A percentile compares a stretch with the other conserved stretches of the same genome.
These are phyloP conservation scores for Collichthys lucidus DNA, from an alignment of 2,113 vertebrate genomes.

Conservation along the genomic window DNA sequence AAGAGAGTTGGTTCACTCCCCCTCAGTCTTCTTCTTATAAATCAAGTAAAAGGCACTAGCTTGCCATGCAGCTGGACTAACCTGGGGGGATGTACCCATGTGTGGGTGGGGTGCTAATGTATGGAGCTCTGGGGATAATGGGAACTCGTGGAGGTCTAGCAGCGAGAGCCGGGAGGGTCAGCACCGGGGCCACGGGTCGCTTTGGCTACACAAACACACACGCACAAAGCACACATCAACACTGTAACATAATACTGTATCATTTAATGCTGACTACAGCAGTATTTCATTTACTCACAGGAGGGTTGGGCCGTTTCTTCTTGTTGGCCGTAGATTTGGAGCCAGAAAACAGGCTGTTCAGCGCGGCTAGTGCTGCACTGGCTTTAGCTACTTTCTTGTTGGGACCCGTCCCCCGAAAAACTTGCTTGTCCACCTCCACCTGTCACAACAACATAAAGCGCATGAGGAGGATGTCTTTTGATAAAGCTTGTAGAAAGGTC, in stretches of 20 bases:
- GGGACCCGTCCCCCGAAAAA: conserved; percentile 93
- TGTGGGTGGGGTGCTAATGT: conserved; percentile 88
- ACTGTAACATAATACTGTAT: no score
- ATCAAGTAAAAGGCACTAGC: background rate
- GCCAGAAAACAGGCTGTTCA: conserved; percentile 92
- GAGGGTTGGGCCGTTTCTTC: conserved; percentile 91
- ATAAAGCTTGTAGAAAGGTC: background rate
- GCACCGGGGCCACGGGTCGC: conserved; percentile 86
- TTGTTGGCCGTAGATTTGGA: conserved; percentile 89
- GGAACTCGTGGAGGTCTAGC: conserved; percentile 88
- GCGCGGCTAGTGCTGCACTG: conserved; percentile 90
- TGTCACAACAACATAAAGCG: conserved; percentile 59
- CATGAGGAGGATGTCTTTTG: background rate
- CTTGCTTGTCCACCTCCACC: conserved; percentile 96
- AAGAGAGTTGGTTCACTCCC: background rate
- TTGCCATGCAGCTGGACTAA: conserved; percentile 49
- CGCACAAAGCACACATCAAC: background rate
- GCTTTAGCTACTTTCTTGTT: conserved; percentile 98
- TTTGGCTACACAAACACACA: conserved; percentile 82
- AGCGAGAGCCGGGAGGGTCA: conserved; percentile 89
- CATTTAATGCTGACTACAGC: rapidly evolving
- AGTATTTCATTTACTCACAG: conserved; percentile 75
- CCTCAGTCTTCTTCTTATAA: background rate
- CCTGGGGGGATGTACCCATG: conserved; percentile 91
- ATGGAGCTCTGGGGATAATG: conserved; percentile 88